Conservation (phyloP, 2,113 vertebrate genomes). For the Tragelaphus imberbis region DNA sequence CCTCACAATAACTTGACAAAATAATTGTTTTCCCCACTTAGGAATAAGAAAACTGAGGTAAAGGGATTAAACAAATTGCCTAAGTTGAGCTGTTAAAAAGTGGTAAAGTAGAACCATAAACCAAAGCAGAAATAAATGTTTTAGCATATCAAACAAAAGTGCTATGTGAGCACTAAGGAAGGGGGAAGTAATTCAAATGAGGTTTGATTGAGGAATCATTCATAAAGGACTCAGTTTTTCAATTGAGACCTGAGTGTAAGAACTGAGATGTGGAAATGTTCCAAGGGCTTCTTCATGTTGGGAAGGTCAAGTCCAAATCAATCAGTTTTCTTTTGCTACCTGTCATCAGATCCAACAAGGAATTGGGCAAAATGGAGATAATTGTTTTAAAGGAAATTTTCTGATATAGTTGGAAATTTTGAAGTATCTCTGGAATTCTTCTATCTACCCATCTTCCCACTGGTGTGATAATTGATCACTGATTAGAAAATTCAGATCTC, state of each 20-base stretch:
- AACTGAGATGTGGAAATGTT: neutral
- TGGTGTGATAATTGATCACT: neutral
- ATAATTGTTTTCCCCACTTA: neutral
- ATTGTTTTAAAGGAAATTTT: neutral
- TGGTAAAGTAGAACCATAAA: neutral
- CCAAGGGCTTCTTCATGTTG: neutral
- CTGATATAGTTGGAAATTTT: neutral
- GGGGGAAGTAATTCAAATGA: neutral
- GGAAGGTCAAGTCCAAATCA: neutral
- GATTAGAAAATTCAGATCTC: neutral
- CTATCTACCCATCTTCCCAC: neutral
- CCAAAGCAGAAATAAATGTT: neutral
- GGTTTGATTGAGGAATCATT: neutral
- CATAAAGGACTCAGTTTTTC: neutral
- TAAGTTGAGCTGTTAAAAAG: neutral
- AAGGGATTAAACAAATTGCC: neutral
- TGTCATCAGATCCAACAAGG: neutral
- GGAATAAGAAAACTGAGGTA: neutral
- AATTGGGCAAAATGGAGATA: neutral
- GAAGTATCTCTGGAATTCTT: neutral
- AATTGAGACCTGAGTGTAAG: neutral
- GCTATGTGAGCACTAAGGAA: neutral
- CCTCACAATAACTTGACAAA: neutral
- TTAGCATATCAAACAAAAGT: neutral
- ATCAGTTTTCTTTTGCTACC: neutral